Base-by-base conservation (phyloP, 1,140 invertebrate species). In the Sesamia nonagrioides region DNA sequence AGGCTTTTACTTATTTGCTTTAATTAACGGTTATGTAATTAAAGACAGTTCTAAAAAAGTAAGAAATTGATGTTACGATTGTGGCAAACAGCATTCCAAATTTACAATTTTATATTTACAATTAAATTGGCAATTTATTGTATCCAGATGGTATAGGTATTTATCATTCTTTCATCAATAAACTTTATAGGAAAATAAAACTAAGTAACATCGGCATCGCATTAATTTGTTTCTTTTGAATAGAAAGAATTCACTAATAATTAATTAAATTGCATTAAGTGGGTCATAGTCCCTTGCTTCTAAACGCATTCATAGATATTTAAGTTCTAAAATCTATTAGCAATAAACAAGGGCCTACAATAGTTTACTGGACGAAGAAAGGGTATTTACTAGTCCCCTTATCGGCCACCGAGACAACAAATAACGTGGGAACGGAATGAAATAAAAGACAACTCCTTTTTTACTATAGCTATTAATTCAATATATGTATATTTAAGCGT, bases 401-500 rank as follows among this genome's bases (percentile, higher is more conserved):
- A 92, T 92, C 91, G 88, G 40, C 85, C 82, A 86, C 79, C 84
- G 85, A 88, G 80, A 93, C 88, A 92, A 93, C 92, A 94, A 92
- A 91, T 87, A 92, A 92, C 92, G 93, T 94, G 93, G 93, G 93
- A 94, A 94, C 88, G 82, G 61, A 92, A 86, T 85, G 77, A 86
- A 94, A 93, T 88, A 93, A 92, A 89, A 88, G 88, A 88, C 82
- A 90, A 85, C 85, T 88, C 88, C 91, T 91, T 92, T 90, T 89
- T 84, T 84, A 82, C 79, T 87, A 84, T 86, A 83, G 80, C 83
- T 89, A 86, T 89, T 89, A 88, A 91, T 52, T 75, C 60, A 11
- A 54, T 48, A 21, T 50, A 54, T 48, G 15, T 50, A 35, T 77
- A n/a, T 60, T 75, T 60, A 21, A 17, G 6, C 72, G 13, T 61